Conservation (phyloP, 2,113 vertebrate genomes). For the Fregetta grallaria region DNA sequence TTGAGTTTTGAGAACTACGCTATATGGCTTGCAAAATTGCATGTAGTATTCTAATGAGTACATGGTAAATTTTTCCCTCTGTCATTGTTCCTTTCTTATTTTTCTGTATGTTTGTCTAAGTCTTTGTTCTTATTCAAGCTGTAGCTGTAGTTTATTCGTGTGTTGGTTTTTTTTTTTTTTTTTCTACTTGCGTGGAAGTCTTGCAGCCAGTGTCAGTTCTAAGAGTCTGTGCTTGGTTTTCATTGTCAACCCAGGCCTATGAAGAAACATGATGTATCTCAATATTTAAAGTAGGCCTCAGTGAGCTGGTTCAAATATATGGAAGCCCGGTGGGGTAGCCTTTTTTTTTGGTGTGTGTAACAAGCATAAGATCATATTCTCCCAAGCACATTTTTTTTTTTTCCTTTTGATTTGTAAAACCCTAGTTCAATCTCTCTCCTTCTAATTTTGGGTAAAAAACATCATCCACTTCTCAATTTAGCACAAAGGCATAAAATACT, state of each 20-base stretch:
- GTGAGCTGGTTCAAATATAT: background rate
- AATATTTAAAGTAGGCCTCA: background rate
- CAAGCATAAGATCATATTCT: background rate
- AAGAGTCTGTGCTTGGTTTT: background rate
- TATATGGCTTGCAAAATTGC: background rate
- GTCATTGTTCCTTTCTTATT: background rate
- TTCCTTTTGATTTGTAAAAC: background rate
- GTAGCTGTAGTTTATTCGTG: background rate
- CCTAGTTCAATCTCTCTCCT: background rate
- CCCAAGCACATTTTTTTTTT: background rate
- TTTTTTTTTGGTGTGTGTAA: no score
- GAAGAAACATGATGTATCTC: background rate
- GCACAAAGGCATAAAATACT: background rate
- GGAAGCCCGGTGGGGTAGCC: background rate
- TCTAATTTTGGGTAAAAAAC: background rate
- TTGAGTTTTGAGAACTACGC: background rate
- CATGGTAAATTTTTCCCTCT: background rate
- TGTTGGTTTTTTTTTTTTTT: background rate
- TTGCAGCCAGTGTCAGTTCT: background rate
- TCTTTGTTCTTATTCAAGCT: background rate
- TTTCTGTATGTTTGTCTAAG: background rate
- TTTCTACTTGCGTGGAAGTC: background rate
- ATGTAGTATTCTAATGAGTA: background rate
- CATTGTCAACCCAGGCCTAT: background rate
- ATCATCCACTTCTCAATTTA: background rate